Base-by-base conservation (phyloP, 2,113 vertebrate genomes). In the Carassius carassius region DNA sequence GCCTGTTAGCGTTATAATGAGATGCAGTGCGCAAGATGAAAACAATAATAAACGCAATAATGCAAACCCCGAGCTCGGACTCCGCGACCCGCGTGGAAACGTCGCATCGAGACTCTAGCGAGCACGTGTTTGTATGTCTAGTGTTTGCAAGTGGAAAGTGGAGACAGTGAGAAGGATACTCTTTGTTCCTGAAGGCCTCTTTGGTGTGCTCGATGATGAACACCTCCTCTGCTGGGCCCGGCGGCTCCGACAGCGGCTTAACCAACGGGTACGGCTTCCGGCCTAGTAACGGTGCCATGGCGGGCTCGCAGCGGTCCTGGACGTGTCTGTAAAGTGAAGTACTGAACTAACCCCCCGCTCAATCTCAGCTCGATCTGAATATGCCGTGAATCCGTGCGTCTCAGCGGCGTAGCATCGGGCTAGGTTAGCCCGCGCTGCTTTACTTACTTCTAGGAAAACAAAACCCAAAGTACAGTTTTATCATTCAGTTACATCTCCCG, bases 101-200 rank as follows among this genome's bases (percentile, higher is more conserved):
- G 9, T 8, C 21, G 11, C 29, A 2, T 32, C n/a, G 56, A 47
- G 49, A 14, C 19, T 21, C 7, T 44, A 0, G 19, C 17, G 37
- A 11, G 25, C 11, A 12, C 17, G 23, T 25, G 83, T 32, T 56
- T 21, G 32, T 13, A 3, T 69, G 10, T 69, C 9, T 41, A 4
- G 29, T 54, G 8, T 6, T 21, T n/a, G 25, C 14, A 32, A 62
- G 12, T 35, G 54, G 2, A n/a, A 41, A 0, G 29, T 29, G 56
- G 13, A 32, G 47, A 12, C 12, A 35, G 72, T 37, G 41, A 60
- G 29, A 80, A 94, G 96, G 97, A 98, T 98, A 98, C 97, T 98
- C 97, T 95, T 96, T 97, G 92, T 96, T 97, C 94, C 94, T 96
- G 95, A 98, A 98, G 95, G 96, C 97, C 95, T 98, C 97, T 90